phyloP scores from a whole-genome alignment of 64 coral and sea anemone genomes.

The Montipora capricornis region DNA sequence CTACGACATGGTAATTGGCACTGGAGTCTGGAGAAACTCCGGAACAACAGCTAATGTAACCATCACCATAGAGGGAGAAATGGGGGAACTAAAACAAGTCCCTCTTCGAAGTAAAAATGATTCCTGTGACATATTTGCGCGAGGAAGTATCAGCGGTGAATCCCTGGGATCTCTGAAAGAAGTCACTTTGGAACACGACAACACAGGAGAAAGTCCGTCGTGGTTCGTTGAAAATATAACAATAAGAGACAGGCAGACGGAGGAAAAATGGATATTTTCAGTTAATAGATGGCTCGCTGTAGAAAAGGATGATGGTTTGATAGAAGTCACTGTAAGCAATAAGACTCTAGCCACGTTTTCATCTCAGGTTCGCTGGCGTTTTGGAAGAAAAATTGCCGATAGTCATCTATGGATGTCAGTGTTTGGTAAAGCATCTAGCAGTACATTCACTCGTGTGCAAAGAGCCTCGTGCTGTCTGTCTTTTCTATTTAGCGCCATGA shows the following conservation, averaged over 20 bases:
- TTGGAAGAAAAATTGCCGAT: constrained; percentile 47
- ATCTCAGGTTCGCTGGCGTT: constrained; percentile 24
- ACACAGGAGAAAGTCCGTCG: constrained; percentile 37
- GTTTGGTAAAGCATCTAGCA: constrained; percentile 47
- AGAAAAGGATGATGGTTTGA: constrained; percentile 22
- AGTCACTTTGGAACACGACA: constrained; percentile 71
- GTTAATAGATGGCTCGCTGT: constrained; percentile 65
- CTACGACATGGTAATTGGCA: constrained; percentile 29
- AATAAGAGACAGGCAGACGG: constrained; percentile 53
- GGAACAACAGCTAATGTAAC: constrained; percentile 38
- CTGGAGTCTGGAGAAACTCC: constrained; percentile 28
- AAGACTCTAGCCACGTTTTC: constrained; percentile 8
- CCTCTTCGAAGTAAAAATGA: constrained; percentile 15
- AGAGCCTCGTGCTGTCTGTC: constrained; percentile 58
- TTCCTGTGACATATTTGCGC: not conserved
- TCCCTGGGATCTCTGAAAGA: constrained; percentile 36
- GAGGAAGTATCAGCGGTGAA: constrained; percentile 31
- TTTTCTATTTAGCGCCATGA: constrained; percentile 64
- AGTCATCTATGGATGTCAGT: constrained; percentile 73
- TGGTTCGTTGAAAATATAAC: constrained; percentile 52
- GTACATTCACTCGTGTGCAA: constrained; percentile 63
- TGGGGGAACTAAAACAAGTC: not conserved
- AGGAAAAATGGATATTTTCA: constrained; percentile 20
- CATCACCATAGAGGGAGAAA: constrained; percentile 20
- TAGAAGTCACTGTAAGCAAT: constrained; percentile 46